phyloP scores from a whole-genome alignment of 2,888 invertebrate species.

The Pollenia labialis region DNA sequence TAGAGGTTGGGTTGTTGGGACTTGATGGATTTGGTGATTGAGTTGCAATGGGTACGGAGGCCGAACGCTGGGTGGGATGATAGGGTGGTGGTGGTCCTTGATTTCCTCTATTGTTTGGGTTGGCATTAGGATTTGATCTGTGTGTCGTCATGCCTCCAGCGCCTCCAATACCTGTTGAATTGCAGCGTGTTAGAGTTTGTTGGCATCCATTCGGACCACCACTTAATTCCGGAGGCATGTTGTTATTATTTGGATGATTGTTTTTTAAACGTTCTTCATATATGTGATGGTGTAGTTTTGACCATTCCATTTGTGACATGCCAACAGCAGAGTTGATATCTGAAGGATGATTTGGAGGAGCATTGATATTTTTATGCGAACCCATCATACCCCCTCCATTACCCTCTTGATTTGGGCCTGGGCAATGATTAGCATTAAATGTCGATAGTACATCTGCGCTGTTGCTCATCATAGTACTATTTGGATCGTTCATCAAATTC shows the following conservation, averaged over 20 bases:
- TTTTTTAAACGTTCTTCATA: conserved; percentile 87
- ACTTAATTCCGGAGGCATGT: conserved; percentile 66
- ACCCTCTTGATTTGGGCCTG: conserved; percentile 71
- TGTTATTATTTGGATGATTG: conserved; percentile 66
- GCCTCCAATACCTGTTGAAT: conserved; percentile 65
- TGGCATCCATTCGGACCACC: conserved; percentile 47
- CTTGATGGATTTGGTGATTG: conserved; percentile 90
- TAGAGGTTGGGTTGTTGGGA: conserved; percentile 89
- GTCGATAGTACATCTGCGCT: conserved; percentile 74
- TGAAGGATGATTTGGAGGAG: conserved; percentile 35
- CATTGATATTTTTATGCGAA: conserved; percentile 63
- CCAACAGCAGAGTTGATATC: conserved; percentile 73
- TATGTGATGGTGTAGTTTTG: conserved; percentile 94
- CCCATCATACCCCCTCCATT: conserved; percentile 37
- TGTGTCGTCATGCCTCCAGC: conserved; percentile 55
- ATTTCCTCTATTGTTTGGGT: conserved; percentile 83
- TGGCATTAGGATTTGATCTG: conserved; percentile 56
- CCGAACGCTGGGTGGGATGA: conserved; percentile 89
- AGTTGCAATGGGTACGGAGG: conserved; percentile 90
- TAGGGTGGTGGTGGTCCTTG: conserved; percentile 93
- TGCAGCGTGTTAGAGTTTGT: conserved; percentile 67
- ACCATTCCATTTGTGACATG: conserved; percentile 93
- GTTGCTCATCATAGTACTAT: conserved; percentile 36
- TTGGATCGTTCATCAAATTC: conserved; percentile 78
- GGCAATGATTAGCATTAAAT: conserved; percentile 70